Percentiles rank a stretch among this genome's conserved stretches.
These are phyloP conservation scores for Tachycineta bicolor DNA, from an alignment of 2,113 vertebrate genomes.

Conservation along the genomic window DNA sequence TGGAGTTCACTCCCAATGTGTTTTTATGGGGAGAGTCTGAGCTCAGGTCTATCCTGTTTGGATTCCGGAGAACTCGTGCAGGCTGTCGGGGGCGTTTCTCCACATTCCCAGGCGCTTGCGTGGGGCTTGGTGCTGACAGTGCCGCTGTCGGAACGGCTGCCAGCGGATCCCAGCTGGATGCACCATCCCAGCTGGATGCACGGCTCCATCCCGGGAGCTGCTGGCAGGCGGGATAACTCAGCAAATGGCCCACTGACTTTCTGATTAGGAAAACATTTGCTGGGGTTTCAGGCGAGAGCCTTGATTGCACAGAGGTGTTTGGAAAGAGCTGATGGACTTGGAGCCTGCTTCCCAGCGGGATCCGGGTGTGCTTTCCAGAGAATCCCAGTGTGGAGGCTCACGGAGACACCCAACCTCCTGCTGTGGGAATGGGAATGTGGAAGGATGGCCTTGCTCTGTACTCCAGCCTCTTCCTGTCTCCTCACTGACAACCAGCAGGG, in stretches of 20 bases:
- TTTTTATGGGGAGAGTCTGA: background rate
- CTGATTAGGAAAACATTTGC: background rate
- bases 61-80: background rate
- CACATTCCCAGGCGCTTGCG: background rate
- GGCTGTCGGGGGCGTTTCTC: background rate
- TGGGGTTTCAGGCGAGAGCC: background rate
- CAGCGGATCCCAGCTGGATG: background rate
- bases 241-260: background rate
- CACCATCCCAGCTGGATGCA: background rate
- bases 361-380: background rate
- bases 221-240: background rate
- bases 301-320: background rate
- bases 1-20: background rate
- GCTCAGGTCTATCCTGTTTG: background rate
- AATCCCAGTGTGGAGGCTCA: background rate
- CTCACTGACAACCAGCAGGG: background rate
- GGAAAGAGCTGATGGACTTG: background rate
- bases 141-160: background rate
- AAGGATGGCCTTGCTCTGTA: background rate
- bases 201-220: background rate
- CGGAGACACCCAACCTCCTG: background rate
- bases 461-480: background rate
- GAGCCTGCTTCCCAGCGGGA: accelerated
- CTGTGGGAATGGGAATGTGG: background rate
- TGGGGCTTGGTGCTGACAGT: background rate